A percentile compares a stretch with the other conserved stretches of the same genome.
phyloP scores from a whole-genome alignment of 1,140 invertebrate genomes.

The Paraescarpia echinospica region DNA sequence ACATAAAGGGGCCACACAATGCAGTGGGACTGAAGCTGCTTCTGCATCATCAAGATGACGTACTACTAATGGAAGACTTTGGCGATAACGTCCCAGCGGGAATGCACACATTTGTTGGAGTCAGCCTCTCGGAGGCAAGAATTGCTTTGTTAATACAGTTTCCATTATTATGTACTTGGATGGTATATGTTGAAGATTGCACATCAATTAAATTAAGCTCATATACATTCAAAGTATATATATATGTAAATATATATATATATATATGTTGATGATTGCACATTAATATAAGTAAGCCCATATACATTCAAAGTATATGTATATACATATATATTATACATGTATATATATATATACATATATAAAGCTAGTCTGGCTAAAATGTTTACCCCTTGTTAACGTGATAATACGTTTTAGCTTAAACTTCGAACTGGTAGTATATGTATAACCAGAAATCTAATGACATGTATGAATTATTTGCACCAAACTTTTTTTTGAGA shows the following conservation, averaged over 20 bases:
- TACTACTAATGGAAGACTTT: not conserved
- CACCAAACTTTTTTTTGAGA: no score
- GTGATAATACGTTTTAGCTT: no score
- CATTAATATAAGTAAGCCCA: not conserved
- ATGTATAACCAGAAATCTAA: no score
- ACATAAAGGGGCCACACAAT: no score
- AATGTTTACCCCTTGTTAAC: no score
- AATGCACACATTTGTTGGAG: not conserved
- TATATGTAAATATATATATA: not conserved
- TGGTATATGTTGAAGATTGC: no score
- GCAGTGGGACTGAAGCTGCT: no score
- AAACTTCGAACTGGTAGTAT: no score
- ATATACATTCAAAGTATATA: not conserved
- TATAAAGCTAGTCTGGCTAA: no score
- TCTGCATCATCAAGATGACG: no score
- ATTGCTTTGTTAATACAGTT: not conserved
- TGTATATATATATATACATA: not conserved
- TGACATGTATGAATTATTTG: no score
- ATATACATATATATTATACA: not conserved
- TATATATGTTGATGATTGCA: not conserved
- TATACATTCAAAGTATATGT: not conserved
- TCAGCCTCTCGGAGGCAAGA: not conserved
- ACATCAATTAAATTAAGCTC: no score
- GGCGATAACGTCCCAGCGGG: not conserved
- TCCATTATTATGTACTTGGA: not conserved